Evolutionary conservation across 1,140 invertebrate genomes (phyloP), one percentile per base, ranked within the genome.

Genomic region (Drosophila asahinai): DNA sequence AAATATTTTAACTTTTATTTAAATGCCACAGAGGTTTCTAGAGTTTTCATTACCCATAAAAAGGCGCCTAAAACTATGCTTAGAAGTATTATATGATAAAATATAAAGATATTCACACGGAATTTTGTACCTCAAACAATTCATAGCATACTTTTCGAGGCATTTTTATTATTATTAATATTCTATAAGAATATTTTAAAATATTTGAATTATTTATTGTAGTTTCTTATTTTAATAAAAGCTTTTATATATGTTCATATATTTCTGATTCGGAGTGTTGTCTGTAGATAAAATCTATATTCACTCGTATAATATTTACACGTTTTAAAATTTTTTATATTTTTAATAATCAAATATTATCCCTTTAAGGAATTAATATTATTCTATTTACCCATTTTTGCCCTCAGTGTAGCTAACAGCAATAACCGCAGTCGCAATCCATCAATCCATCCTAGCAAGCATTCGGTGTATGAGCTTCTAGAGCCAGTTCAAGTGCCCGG

Each of bases 401-500:
- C 8, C 11, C 8, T 36, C 38, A 66, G 62, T 70, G 62, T 27
- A 54, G 40, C 38, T 45, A 62, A 57, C 71, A 52, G 30, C 59
- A 62, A 57, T 75, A 77, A 30, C 64, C 51, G 42, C 51, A 87
- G 66, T 75, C 78, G 71, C 84, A 84, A 89, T 89, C 86, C 84
- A 89, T 89, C 84, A 89, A 89, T 89, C 84, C 84, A 89, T 89
- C 81, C 77, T 77, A 72, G 48, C 54, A 38, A 54, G 47, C 62
- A 73, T 73, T 57, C 70, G 54, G 45, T 73, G 67, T 72, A 73
- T 72, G 45, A 72, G 70, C 70, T 72, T 60, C 47, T 65, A 67
- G 58, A 75, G 81, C 61, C 84, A 83, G 83, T 87, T 87, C 84
- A 87, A 87, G 84, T 89, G 84, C 73, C 65, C 84, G 74, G 84